Evolutionary conservation across 2,113 vertebrate genomes (phyloP).

Genomic region (Pomatorhinus ruficollis): DNA sequence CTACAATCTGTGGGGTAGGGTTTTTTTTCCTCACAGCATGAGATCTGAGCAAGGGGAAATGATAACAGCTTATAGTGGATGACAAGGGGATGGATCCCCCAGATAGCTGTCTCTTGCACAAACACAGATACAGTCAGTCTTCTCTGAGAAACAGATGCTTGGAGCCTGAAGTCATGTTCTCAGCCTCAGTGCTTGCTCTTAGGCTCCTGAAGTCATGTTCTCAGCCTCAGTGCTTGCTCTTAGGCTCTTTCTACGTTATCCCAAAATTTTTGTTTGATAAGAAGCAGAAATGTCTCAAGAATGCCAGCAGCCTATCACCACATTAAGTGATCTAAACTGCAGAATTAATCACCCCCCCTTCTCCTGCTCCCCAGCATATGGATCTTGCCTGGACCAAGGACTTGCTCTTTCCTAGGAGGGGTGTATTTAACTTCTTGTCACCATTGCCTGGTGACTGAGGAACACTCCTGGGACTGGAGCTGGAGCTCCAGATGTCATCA

Average conservation of each 20-base stretch:
- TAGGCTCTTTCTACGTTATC: neutral
- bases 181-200: neutral
- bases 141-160: neutral
- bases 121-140: neutral
- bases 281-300: neutral
- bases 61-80: neutral
- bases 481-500: neutral
- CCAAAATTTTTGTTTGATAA: neutral
- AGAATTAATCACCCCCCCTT: neutral
- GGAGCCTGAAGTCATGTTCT: neutral
- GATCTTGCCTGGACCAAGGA: neutral
- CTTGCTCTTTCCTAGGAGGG: neutral
- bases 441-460: neutral
- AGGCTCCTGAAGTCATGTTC: neutral
- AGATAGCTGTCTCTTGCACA: neutral
- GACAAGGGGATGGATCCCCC: neutral
- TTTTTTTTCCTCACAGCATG: neutral
- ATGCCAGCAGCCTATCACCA: neutral
- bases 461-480: neutral
- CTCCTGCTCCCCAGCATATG: neutral
- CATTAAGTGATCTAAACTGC: neutral
- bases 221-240: neutral
- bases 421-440: neutral
- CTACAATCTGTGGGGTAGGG: neutral
- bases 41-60: neutral